phyloP scores from a whole-genome alignment of 2,113 vertebrate species.

The Myodes glareolus region DNA sequence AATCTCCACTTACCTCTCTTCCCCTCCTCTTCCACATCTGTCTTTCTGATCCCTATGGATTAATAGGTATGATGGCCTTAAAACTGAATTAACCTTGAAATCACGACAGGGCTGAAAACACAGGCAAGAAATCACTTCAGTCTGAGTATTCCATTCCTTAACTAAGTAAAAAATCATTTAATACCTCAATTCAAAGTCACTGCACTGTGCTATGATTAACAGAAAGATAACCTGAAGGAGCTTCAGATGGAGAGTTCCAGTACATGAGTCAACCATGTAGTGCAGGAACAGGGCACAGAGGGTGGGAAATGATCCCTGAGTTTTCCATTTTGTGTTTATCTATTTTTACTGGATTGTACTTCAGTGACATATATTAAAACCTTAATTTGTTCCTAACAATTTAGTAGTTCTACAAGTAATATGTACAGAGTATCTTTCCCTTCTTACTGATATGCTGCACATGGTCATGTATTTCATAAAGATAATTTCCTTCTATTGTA shows the following conservation, averaged over 20 bases:
- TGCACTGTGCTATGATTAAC: neutral
- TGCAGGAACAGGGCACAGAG: rapidly evolving
- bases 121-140: neutral
- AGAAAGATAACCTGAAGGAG: neutral
- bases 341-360: neutral
- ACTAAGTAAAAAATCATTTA: neutral
- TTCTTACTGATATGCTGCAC: neutral
- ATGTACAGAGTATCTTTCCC: neutral
- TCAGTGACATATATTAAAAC: neutral
- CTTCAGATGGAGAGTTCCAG: neutral
- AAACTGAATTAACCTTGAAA: neutral
- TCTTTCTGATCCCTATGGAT: neutral
- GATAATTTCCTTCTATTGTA: neutral
- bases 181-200: neutral
- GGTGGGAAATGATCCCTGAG: neutral
- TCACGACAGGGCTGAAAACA: neutral
- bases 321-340: neutral
- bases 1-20: neutral
- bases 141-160: neutral
- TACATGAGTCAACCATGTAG: neutral
- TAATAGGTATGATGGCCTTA: neutral
- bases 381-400: neutral
- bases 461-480: neutral
- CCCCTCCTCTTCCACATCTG: neutral
- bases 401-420: slow-evolving; percentile 29